phyloP scores from a whole-genome alignment of 1,140 invertebrate genomes.

The Fopius arisanus region DNA sequence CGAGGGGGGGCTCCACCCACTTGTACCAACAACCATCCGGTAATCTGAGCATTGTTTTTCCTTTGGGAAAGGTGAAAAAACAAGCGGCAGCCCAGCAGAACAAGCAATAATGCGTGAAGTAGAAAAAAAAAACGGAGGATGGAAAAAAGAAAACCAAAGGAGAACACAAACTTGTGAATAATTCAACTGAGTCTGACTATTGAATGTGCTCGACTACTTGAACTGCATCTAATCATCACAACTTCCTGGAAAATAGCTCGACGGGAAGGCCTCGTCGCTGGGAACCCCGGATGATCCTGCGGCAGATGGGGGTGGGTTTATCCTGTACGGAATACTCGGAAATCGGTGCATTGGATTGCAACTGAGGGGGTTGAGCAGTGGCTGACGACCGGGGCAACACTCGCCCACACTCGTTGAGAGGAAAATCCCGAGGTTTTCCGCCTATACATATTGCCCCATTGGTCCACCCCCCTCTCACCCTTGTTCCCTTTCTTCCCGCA shows the following conservation, averaged over 20 bases:
- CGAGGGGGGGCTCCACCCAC: not conserved
- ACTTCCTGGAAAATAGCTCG: not conserved
- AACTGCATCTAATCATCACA: constrained; percentile 7
- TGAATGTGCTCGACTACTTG: not conserved
- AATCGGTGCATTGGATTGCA: constrained; percentile 21
- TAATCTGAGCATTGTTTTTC: not conserved
- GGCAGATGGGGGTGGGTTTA: not conserved
- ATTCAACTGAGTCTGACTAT: constrained; percentile 5
- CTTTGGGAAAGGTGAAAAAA: not conserved
- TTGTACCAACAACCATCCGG: not conserved
- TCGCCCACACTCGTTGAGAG: not conserved
- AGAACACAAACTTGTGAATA: not conserved
- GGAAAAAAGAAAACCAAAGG: not conserved
- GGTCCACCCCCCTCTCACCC: not conserved
- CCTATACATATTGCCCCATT: not conserved
- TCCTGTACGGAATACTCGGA: constrained; percentile 1
- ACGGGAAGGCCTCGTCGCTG: constrained; percentile 13
- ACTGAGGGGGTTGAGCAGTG: not conserved
- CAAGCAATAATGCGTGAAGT: not conserved
- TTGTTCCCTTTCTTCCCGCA: not conserved
- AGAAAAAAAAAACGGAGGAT: not conserved
- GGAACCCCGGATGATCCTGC: not conserved
- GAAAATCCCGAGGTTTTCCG: not conserved
- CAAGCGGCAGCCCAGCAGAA: not conserved
- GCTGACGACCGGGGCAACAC: not conserved